Base-by-base conservation (phyloP, 2,797 vertebrate species). In the Mallotus villosus region DNA sequence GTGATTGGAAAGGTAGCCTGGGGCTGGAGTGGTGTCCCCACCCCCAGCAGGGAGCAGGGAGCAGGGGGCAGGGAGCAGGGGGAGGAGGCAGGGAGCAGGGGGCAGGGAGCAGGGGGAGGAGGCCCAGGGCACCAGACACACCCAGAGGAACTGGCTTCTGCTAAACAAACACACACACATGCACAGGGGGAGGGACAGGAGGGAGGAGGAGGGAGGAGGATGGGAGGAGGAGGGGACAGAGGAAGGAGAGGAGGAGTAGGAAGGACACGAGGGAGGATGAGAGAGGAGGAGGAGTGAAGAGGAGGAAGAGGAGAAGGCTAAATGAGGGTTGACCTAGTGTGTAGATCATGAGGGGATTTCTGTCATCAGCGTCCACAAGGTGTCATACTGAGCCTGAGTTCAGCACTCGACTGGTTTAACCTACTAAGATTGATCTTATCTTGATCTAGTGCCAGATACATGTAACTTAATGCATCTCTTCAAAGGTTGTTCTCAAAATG, bases 1-100 rank as follows among this genome's bases (percentile, higher is more conserved):
- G 73, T 87, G 85, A 89, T 86, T 89, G 82, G 84, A 83, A 86
- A 81, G 68, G 79, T 81, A 82, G 87, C 84, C 79, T 68, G 81
- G 84, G 75, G 72, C 70, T 77, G 51, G 70, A 75, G 81, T 78
- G 74, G 75, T 55, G 74, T 74, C 76, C 69, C 70, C 64, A 77
- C 63, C 51, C 51, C 60, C 71, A 17, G 16, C 51, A 17, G 19
- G 16, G 16, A 55, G 16, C 51, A 17, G 78, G 73, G 77, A 5
- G 14, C 51, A 16, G 5, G 14, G 14, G 8, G 14, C 49, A 12
- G 78, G 73, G 77, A 68, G 73, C 67, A 66, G 66, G 34, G 34
- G 34, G 57, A 68, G 17, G 71, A 76, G 78, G 67, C 73, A n/a
- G n/a, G n/a, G n/a, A n/a, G n/a, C n/a, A n/a, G n/a, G n/a, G n/a